These are phyloP conservation scores for Meloidogyne floridensis DNA, from an alignment of 1,140 invertebrate genomes.

Conservation along the genomic window DNA sequence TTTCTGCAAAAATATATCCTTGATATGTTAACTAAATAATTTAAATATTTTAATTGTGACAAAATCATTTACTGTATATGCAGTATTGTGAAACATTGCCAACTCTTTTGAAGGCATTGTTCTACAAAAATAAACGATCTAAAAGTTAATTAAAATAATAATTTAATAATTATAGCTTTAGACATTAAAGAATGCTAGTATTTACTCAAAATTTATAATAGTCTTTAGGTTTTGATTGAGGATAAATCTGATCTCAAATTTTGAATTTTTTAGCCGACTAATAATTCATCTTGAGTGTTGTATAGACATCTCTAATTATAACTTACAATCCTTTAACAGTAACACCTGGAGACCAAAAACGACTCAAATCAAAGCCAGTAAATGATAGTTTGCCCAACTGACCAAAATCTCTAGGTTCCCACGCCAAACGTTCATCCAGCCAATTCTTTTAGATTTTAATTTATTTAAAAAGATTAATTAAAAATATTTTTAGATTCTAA, in stretches of 20 bases:
- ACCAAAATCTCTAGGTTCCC: slow-evolving; percentile 25
- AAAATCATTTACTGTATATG: slow-evolving; percentile 20
- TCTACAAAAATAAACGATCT: not conserved
- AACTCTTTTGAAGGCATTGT: slow-evolving; percentile 23
- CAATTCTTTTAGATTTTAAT: slow-evolving; percentile 16
- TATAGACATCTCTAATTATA: too few relatives aligned
- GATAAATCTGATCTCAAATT: too few relatives aligned
- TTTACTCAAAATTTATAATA: too few relatives aligned
- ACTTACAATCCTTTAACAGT: slow-evolving; percentile 28
- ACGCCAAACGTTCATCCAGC: slow-evolving; percentile 17
- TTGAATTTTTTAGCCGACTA: too few relatives aligned
- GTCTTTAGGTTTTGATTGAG: too few relatives aligned
- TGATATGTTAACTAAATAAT: slow-evolving; percentile 16
- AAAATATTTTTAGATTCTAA: not conserved
- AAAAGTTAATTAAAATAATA: not conserved
- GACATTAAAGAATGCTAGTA: too few relatives aligned
- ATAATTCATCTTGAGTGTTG: too few relatives aligned
- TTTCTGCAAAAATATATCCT: slow-evolving; percentile 20
- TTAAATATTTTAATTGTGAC: not conserved
- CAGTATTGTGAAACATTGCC: slow-evolving; percentile 25
- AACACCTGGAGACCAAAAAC: slow-evolving; percentile 26
- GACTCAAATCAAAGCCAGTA: slow-evolving; percentile 25
- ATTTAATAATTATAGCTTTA: not conserved
- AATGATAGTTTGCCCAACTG: slow-evolving; percentile 25
- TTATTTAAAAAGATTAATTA: not conserved